phyloP scores from a whole-genome alignment of 2,113 vertebrate genomes.

The Prunella fulvescens region DNA sequence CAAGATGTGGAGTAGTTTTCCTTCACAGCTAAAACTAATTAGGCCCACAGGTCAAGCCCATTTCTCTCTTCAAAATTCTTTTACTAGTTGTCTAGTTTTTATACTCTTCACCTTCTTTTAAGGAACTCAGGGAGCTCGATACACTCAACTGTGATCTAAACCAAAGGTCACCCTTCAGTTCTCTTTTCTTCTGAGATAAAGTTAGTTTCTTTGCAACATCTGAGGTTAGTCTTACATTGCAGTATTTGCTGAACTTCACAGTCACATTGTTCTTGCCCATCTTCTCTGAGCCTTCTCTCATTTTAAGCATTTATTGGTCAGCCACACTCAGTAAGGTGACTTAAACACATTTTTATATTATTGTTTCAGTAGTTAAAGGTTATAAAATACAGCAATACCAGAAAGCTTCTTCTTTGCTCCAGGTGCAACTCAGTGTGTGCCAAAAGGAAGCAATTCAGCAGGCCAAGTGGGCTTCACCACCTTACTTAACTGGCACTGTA shows the following conservation, averaged over 20 bases:
- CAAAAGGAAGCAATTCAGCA: neutral
- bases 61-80: neutral
- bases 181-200: neutral
- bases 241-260: neutral
- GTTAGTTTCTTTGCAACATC: neutral
- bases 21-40: neutral
- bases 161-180: neutral
- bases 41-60: neutral
- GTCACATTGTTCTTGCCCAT: neutral
- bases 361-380: neutral
- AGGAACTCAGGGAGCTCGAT: neutral
- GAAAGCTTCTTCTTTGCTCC: neutral
- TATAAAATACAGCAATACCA: neutral
- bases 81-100: neutral
- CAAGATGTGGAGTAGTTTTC: accelerated
- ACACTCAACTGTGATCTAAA: neutral
- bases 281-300: neutral
- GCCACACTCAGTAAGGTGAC: neutral
- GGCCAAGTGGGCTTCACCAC: neutral
- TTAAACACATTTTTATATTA: neutral
- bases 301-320: neutral
- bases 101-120: neutral
- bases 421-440: neutral
- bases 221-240: neutral
- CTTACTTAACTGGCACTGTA: neutral